phyloP scores from a whole-genome alignment of 2,113 vertebrate genomes.

The Xiphophorus couchianus region DNA sequence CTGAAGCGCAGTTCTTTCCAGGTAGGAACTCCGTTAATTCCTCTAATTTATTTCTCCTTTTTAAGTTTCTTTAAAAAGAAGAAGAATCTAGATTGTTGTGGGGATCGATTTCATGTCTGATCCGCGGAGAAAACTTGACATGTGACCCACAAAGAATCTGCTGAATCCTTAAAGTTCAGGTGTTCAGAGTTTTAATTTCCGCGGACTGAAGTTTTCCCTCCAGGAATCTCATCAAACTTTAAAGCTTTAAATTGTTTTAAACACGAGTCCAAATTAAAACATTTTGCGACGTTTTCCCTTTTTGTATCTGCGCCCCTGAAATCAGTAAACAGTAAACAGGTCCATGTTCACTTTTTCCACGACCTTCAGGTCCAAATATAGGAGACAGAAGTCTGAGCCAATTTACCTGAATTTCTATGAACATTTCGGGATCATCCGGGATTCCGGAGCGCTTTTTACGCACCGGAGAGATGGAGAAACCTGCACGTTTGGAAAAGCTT shows the following conservation, averaged over 20 bases:
- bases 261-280: neutral
- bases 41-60: neutral
- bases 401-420: neutral
- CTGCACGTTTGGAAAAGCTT: neutral
- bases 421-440: neutral
- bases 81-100: no score
- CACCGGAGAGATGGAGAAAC: slow-evolving; percentile 15
- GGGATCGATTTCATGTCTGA: no score
- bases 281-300: no score
- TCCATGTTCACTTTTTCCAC: neutral
- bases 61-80: no score
- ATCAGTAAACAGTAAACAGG: neutral
- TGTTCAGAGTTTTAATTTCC: no score
- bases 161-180: no score
- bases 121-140: no score
- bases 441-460: slow-evolving; percentile 60
- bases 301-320: neutral
- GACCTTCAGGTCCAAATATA: neutral
- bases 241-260: neutral
- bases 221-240: neutral
- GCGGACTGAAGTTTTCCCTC: no score
- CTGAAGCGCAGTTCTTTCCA: slow-evolving; percentile 70
- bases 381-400: neutral
- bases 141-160: no score
- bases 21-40: slow-evolving; percentile 39